Evolutionary conservation across 2,888 invertebrate species (phyloP), one percentile per base, ranked within the genome.

Genomic region (Cantharis flavilabris): DNA sequence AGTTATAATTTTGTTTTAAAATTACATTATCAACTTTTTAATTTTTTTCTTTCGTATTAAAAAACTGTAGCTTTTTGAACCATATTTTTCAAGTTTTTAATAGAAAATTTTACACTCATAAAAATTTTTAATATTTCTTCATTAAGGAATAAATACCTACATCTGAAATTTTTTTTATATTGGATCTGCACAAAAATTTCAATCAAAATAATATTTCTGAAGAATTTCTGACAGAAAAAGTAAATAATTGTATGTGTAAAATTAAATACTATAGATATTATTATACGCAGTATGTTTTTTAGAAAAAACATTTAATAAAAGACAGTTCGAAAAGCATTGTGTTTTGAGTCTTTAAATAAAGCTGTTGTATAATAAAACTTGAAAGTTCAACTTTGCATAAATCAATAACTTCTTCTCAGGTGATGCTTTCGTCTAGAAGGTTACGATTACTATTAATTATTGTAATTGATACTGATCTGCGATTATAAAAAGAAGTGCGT

Each of bases 401-500:
- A 49, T 49, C 49, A 49, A 49, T 49, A 49, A n/a, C 49, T 49
- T n/a, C 49, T 49, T 49, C 49, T 49, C n/a, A n/a, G 33, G 28
- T 73, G 75, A 71, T 71, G 75, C 67, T 70, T 70, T 62, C 23
- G 23, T 3, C 64, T 26, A 62, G 26, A 65, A 71, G 67, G 70
- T 20, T 70, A 30, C 65, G 65, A 30, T 75, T 20, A 16, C 23
- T 71, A 69, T 75, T 33, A 75, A 71, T 75, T 70, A 69, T 49
- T 49, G n/a, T n/a, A 49, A 49, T 49, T n/a, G 49, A 49, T 49
- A 49, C 62, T 71, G 62, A 28, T 77, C 71, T 73, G 30, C 71
- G 28, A 69, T 62, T 62, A 69, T 71, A 71, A 77, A 74, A 77
- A 26, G 74, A 30, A 72, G 33, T 69, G 62, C 63, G 63, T 67